Evolutionary conservation across 2,888 invertebrate genomes (phyloP).

Genomic region (Tolmerus cingulatus): DNA sequence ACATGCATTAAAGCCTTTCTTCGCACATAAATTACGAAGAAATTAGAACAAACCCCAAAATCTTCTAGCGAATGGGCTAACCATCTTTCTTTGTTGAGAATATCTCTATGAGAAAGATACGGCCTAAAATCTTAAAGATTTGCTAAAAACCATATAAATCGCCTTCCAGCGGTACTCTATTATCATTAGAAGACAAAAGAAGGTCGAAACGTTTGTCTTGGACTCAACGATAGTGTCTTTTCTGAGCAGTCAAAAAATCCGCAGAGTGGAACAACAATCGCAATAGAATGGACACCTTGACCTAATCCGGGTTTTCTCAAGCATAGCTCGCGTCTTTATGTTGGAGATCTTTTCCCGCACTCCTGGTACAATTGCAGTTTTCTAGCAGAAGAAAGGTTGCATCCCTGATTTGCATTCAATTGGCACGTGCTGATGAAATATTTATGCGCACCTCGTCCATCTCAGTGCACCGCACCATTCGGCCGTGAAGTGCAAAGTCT

Average conservation of each 20-base stretch:
- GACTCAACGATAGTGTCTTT: background rate
- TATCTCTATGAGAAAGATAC: background rate
- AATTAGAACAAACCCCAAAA: background rate
- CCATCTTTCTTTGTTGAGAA: background rate
- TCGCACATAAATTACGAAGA: background rate
- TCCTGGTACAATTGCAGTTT: background rate
- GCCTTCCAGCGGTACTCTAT: background rate
- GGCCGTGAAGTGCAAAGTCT: background rate
- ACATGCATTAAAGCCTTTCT: background rate
- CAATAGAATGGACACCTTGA: slow-evolving; percentile 31
- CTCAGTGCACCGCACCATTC: background rate
- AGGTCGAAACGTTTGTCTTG: slow-evolving; percentile 16
- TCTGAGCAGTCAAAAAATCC: background rate
- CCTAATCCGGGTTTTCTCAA: slow-evolving; percentile 5
- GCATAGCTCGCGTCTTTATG: background rate
- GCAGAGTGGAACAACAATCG: slow-evolving; percentile 7
- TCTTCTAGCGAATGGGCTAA: background rate
- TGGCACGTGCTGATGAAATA: slow-evolving; percentile 33
- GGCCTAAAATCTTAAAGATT: background rate
- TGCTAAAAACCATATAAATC: background rate
- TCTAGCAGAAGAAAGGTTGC: background rate
- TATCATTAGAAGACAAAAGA: background rate
- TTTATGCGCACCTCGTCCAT: background rate
- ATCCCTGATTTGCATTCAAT: slow-evolving; percentile 37
- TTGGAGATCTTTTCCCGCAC: background rate